A percentile compares a stretch with the other conserved stretches of the same genome.
Conservation (phyloP, 1,140 invertebrate species). For the Euura lappo region DNA sequence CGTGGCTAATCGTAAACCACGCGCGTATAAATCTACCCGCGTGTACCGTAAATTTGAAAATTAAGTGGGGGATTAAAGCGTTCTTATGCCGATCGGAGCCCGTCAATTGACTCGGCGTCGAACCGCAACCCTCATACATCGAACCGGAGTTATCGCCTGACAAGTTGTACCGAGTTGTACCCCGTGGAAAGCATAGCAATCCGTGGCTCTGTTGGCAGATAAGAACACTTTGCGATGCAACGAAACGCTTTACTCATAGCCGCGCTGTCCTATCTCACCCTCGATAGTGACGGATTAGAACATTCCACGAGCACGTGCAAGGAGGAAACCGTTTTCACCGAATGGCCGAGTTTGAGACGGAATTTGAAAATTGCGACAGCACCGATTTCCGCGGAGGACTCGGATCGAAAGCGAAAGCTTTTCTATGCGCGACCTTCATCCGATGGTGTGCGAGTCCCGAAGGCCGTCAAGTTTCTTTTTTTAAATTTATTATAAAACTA, state of each 20-base stretch:
- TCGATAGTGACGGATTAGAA: conserved; percentile 10
- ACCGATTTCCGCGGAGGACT: too few relatives aligned
- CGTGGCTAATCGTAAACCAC: too few relatives aligned
- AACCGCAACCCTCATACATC: neutral
- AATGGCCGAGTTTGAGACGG: too few relatives aligned
- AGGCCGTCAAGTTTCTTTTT: too few relatives aligned
- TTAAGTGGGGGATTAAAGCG: neutral
- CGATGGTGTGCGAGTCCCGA: too few relatives aligned
- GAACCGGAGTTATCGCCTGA: conserved; percentile 9
- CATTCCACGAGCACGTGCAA: neutral
- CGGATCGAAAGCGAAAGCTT: too few relatives aligned
- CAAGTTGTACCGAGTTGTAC: conserved; percentile 12
- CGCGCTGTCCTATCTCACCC: conserved; percentile 12
- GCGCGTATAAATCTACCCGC: too few relatives aligned
- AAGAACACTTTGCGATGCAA: conserved; percentile 13
- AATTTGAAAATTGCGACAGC: too few relatives aligned
- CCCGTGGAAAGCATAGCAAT: conserved; percentile 3
- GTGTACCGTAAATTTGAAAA: neutral
- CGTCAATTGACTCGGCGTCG: conserved; percentile 3
- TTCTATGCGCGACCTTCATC: too few relatives aligned
- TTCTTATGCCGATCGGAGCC: neutral
- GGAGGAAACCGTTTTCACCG: neutral
- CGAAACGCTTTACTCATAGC: conserved; percentile 12
- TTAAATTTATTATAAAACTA: neutral
- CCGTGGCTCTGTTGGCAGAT: conserved; percentile 9